Percentiles rank a stretch among this genome's conserved stretches.
These are phyloP conservation scores for Acinonyx jubatus DNA, from an alignment of 2,113 vertebrate species.

Conservation along the genomic window DNA sequence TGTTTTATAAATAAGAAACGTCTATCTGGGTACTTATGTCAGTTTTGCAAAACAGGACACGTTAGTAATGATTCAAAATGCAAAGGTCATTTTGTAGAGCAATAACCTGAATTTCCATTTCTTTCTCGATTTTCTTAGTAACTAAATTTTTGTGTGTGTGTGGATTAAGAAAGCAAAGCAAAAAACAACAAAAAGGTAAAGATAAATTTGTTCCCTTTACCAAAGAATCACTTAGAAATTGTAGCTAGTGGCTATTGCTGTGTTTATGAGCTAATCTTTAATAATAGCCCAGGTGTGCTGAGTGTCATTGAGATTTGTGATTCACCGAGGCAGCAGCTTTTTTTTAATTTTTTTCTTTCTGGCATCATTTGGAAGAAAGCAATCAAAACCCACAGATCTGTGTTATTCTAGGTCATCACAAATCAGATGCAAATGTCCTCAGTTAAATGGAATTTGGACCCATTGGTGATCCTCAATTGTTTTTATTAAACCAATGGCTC, in stretches of 20 bases:
- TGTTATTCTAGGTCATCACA: background rate
- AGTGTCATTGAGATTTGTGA: background rate
- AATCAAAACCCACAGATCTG: background rate
- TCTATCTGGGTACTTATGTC: background rate
- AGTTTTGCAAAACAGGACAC: constrained; percentile 63
- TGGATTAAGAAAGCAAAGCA: constrained; percentile 30
- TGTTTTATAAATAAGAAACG: constrained; percentile 57
- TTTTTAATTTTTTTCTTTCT: background rate
- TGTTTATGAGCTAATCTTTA: background rate
- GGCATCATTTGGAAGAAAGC: background rate
- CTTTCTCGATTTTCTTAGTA: constrained; percentile 6
- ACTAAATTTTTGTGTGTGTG: background rate
- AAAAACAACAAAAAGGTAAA: background rate
- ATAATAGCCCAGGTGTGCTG: constrained; percentile 28
- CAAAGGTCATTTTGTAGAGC: background rate
- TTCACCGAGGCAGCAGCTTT: background rate
- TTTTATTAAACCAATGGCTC: background rate
- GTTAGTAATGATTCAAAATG: background rate
- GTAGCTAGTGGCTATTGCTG: background rate
- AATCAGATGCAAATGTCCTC: constrained; percentile 19
- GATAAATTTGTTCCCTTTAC: background rate
- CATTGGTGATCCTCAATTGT: background rate
- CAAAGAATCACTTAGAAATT: constrained; percentile 5
- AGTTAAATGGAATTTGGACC: background rate
- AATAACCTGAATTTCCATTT: background rate